Percentiles rank a stretch among this genome's conserved stretches.
These are phyloP conservation scores for Stichopus chloronotus DNA, from an alignment of 35 echinoderm and acorn worm genomes.

Conservation along the genomic window DNA sequence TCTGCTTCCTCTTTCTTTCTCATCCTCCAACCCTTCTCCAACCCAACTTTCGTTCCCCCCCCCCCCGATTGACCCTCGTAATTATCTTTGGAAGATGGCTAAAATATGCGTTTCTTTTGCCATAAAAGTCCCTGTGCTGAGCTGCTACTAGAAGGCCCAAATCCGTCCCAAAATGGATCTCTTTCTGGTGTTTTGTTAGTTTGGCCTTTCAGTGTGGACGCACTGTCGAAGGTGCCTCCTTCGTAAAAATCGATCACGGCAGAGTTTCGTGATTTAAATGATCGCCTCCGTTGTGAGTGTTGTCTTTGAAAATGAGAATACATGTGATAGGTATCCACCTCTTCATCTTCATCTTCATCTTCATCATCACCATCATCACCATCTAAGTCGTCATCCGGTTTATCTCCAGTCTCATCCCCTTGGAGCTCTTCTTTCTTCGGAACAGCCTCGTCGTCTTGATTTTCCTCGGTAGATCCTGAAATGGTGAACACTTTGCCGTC, in stretches of 20 bases:
- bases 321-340: conserved; percentile 40
- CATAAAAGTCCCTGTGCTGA: conserved; percentile 7
- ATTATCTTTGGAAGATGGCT: not conserved
- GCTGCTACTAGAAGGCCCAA: conserved; percentile 17
- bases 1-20: too few species aligned
- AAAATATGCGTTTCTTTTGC: conserved; percentile 52
- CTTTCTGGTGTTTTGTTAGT: not conserved
- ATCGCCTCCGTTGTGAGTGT: conserved; percentile 5
- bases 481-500: conserved; percentile 28
- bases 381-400: not conserved
- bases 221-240: conserved; percentile 26
- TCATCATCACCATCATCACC: conserved; percentile 8
- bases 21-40: too few species aligned
- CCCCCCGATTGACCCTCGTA: too few species aligned
- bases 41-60: too few species aligned
- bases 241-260: conserved; percentile 54
- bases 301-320: conserved; percentile 21
- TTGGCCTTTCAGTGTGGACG: not conserved
- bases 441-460: not conserved
- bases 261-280: conserved; percentile 28
- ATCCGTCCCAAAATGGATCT: conserved; percentile 49
- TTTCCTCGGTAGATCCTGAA: not conserved
- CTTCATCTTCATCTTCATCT: not conserved
- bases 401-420: conserved; percentile 7
- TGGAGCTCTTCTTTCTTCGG: not conserved